Percentiles rank a stretch among this genome's conserved stretches.
Conservation (phyloP, 2,797 vertebrate species). For the Sorex maritimensis region DNA sequence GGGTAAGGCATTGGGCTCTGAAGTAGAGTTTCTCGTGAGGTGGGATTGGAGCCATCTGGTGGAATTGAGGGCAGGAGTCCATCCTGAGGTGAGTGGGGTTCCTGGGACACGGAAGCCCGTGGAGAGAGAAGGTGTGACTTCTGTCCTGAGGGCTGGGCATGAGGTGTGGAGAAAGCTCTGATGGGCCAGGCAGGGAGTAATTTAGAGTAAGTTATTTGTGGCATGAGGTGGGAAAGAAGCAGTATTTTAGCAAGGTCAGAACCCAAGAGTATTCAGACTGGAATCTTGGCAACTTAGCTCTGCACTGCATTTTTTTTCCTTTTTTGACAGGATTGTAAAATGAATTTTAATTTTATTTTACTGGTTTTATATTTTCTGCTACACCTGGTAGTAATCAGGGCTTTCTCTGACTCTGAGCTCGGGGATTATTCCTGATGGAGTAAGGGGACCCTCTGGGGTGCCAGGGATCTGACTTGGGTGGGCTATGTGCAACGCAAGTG, state of each 20-base stretch:
- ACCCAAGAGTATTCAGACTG: background rate
- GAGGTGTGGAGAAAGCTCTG: background rate
- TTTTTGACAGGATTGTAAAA: no score
- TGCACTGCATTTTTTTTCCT: background rate
- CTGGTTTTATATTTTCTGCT: no score
- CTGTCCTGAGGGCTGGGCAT: background rate
- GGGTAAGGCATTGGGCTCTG: accelerated
- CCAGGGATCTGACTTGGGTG: no score
- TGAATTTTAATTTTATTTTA: no score
- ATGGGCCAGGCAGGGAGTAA: background rate
- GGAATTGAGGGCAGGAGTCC: background rate
- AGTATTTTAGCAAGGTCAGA: background rate
- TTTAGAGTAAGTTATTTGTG: background rate
- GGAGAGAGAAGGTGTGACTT: background rate
- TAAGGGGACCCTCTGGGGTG: no score
- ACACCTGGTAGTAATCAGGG: no score
- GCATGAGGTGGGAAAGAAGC: background rate
- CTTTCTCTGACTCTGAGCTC: no score
- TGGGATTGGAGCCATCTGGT: background rate
- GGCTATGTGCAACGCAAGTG: no score
- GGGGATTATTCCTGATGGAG: no score
- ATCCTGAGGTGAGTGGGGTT: background rate
- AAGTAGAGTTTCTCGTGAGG: background rate
- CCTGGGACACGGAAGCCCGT: background rate
- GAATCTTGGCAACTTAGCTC: background rate